Evolutionary conservation across 2,113 vertebrate genomes (phyloP).

Genomic region (Poicephalus gulielmi): DNA sequence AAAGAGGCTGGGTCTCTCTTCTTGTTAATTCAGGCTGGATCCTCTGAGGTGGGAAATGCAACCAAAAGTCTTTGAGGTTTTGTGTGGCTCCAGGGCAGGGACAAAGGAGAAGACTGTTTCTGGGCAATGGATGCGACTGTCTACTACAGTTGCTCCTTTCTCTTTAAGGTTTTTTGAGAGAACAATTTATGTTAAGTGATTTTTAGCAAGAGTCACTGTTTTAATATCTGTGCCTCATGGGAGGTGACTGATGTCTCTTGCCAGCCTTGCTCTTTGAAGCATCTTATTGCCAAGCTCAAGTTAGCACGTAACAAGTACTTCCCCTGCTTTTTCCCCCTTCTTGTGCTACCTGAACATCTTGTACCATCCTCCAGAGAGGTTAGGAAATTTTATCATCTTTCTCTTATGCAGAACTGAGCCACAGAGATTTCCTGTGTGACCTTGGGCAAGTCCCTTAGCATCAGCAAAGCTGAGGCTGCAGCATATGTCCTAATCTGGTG

Average conservation of each 20-base stretch:
- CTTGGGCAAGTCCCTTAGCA: conserved; percentile 40
- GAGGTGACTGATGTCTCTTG: not conserved
- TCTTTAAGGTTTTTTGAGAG: not conserved
- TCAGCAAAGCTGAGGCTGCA: not conserved
- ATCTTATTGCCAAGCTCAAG: not conserved
- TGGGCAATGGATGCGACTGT: fast-evolving
- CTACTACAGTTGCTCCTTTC: not conserved
- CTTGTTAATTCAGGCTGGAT: not conserved
- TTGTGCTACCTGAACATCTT: not conserved
- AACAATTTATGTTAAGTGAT: not conserved
- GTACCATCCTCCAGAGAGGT: not conserved
- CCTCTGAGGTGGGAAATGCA: not conserved
- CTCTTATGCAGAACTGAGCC: conserved; percentile 21
- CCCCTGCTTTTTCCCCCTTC: not conserved
- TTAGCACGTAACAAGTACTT: not conserved
- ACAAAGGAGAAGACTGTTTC: not conserved
- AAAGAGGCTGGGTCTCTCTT: not conserved
- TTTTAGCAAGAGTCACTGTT: not conserved
- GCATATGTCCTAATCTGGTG: not conserved
- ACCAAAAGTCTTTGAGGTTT: not conserved
- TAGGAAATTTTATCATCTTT: conserved; percentile 42
- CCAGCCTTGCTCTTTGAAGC: not conserved
- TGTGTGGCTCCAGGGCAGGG: not conserved
- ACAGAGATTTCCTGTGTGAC: conserved; percentile 60
- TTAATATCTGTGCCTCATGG: not conserved